Percentiles rank a stretch among this genome's conserved stretches.
Conservation (phyloP, 2,113 vertebrate genomes). For the Atrichornis clamosus region DNA sequence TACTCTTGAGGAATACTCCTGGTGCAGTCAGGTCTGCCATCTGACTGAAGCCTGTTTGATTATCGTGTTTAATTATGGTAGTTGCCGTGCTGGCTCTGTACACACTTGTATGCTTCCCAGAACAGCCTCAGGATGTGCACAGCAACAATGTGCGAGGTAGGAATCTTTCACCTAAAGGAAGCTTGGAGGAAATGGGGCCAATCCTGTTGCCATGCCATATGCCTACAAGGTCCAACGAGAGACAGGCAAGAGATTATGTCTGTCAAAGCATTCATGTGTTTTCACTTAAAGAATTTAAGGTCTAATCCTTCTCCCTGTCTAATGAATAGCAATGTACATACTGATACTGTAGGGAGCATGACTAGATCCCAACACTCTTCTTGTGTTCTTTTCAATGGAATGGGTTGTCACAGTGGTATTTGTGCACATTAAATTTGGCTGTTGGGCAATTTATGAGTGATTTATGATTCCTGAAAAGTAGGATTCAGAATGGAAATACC, state of each 20-base stretch:
- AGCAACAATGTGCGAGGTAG: background rate
- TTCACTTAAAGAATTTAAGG: background rate
- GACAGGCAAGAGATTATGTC: background rate
- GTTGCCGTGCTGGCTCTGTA: background rate
- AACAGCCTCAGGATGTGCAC: background rate
- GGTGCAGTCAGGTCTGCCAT: background rate
- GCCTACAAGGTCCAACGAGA: background rate
- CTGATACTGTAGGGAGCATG: background rate
- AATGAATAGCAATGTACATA: background rate
- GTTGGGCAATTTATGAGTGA: background rate
- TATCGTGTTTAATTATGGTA: constrained; percentile 9
- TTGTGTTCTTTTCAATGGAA: background rate
- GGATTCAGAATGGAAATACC: background rate
- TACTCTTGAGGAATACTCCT: background rate
- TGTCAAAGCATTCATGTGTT: background rate
- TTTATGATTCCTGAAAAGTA: background rate
- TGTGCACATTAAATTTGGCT: background rate
- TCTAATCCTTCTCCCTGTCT: background rate
- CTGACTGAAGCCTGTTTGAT: background rate
- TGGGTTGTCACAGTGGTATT: background rate
- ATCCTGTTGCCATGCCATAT: background rate
- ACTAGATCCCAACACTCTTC: background rate
- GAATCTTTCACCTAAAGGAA: background rate
- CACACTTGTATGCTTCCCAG: background rate
- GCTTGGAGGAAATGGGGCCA: background rate